These are phyloP conservation scores for Trochalopteron elliotii DNA, from an alignment of 2,113 vertebrate species.

Conservation along the genomic window DNA sequence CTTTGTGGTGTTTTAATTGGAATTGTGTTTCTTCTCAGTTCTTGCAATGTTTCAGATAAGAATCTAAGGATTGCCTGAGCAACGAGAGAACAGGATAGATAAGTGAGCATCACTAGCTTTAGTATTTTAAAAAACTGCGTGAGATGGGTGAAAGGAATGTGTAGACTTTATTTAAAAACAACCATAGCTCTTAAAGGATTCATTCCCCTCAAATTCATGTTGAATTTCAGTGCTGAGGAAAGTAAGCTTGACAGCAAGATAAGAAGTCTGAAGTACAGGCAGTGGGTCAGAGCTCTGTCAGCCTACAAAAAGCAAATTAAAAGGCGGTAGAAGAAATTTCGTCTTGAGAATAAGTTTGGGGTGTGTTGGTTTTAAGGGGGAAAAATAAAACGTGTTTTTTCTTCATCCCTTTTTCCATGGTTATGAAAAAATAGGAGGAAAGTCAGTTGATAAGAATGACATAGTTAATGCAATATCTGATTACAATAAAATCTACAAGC, in stretches of 20 bases:
- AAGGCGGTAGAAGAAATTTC: background rate
- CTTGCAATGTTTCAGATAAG: background rate
- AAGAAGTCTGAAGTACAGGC: background rate
- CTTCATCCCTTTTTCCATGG: background rate
- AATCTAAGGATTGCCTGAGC: background rate
- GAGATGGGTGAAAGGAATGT: background rate
- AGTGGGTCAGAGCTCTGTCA: background rate
- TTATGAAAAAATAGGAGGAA: background rate
- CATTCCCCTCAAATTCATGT: background rate
- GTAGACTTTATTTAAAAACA: background rate
- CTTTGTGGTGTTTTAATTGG: background rate
- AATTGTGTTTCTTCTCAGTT: background rate
- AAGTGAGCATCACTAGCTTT: background rate
- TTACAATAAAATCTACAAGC: background rate
- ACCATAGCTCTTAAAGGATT: background rate
- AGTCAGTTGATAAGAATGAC: background rate
- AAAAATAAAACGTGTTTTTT: background rate
- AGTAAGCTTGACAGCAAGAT: background rate
- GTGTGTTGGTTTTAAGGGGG: background rate
- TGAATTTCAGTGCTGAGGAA: background rate
- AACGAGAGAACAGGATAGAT: background rate
- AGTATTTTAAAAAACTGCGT: background rate
- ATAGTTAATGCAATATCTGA: background rate
- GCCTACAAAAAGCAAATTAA: background rate
- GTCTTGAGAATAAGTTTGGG: background rate